Evolutionary conservation across 2,797 vertebrate species (phyloP).

Genomic region (Pseudocheirus occidentalis): DNA sequence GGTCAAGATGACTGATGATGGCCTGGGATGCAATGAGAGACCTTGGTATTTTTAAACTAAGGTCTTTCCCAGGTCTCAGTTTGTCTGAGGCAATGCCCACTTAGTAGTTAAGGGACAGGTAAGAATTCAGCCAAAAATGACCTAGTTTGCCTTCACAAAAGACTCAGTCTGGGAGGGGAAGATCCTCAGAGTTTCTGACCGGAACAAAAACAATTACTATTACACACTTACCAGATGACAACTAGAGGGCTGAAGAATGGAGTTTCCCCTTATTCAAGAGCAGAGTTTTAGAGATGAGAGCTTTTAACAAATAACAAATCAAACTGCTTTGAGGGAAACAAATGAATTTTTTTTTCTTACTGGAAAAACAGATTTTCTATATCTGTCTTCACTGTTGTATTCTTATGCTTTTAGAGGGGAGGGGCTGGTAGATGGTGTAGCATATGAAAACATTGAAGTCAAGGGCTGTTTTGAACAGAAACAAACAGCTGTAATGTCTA

Average conservation of each 20-base stretch:
- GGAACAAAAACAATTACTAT: too few relatives aligned
- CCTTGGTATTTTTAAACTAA: too few relatives aligned
- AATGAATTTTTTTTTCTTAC: slow-evolving; percentile 43
- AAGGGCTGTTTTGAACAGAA: slow-evolving; percentile 52
- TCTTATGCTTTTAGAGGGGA: slow-evolving; percentile 38
- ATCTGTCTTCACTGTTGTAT: slow-evolving; percentile 50
- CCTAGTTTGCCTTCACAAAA: too few relatives aligned
- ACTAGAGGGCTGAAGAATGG: neutral
- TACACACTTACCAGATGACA: too few relatives aligned
- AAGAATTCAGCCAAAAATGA: too few relatives aligned
- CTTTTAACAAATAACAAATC: slow-evolving; percentile 7
- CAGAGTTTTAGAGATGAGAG: neutral
- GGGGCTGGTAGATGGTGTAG: slow-evolving; percentile 5
- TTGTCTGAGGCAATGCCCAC: too few relatives aligned
- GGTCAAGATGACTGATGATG: too few relatives aligned
- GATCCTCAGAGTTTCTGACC: too few relatives aligned
- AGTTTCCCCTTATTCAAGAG: neutral
- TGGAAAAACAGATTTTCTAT: slow-evolving; percentile 31
- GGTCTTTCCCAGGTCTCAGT: too few relatives aligned
- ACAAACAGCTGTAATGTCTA: slow-evolving; percentile 62
- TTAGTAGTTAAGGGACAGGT: too few relatives aligned
- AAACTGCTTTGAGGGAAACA: slow-evolving; percentile 43
- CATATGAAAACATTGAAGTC: slow-evolving; percentile 54
- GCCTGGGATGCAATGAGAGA: too few relatives aligned
- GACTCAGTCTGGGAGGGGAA: too few relatives aligned